Conservation (phyloP, 1,140 invertebrate genomes). For the Pseudomyrmex concolor region DNA sequence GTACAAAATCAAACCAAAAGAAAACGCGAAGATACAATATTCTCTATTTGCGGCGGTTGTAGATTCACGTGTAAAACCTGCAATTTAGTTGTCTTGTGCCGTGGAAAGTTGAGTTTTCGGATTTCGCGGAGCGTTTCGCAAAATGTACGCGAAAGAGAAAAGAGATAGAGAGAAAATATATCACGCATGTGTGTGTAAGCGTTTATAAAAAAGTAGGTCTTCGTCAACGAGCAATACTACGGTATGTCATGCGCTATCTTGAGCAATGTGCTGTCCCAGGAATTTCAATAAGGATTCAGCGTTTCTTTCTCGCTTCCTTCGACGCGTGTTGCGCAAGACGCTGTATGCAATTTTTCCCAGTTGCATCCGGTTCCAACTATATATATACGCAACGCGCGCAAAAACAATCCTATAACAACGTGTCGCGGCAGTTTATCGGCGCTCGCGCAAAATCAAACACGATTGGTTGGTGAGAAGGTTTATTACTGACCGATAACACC, state of each 20-base stretch:
- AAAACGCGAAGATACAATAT: neutral
- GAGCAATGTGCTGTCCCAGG: conserved; percentile 23
- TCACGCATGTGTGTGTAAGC: neutral
- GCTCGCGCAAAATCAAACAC: conserved; percentile 12
- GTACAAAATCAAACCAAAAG: neutral
- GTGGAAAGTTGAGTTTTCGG: conserved; percentile 9
- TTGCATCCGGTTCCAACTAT: conserved; percentile 17
- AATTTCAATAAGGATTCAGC: conserved; percentile 48
- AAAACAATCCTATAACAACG: conserved; percentile 22
- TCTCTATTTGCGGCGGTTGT: neutral
- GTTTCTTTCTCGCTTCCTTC: conserved; percentile 11
- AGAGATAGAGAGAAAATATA: conserved; percentile 19
- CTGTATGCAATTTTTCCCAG: neutral
- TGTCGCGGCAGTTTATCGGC: conserved; percentile 19
- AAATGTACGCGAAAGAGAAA: neutral
- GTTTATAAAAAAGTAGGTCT: conserved; percentile 45
- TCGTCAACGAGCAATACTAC: neutral
- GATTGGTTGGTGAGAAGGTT: conserved; percentile 19
- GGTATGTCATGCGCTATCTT: conserved; percentile 15
- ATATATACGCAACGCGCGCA: neutral
- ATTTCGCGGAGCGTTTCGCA: neutral
- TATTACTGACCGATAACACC: conserved; percentile 42
- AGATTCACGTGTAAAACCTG: conserved; percentile 9
- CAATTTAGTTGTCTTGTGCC: neutral
- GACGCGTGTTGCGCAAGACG: neutral